A percentile compares a stretch with the other conserved stretches of the same genome.
These are phyloP conservation scores for Luscinia luscinia DNA, from an alignment of 2,797 vertebrate species.

Conservation along the genomic window DNA sequence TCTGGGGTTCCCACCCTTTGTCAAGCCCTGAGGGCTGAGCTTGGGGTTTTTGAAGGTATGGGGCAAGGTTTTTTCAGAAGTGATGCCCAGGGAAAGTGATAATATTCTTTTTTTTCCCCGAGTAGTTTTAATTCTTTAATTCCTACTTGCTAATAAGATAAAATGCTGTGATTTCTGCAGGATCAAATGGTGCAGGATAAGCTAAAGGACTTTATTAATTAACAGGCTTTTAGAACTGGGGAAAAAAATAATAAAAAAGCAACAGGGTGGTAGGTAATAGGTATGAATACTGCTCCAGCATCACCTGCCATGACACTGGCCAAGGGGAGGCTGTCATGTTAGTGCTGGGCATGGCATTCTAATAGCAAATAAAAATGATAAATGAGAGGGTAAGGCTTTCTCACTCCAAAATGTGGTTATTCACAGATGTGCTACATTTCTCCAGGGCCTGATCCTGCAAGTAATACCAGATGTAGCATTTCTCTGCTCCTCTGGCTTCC, in stretches of 20 bases:
- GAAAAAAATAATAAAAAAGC: not conserved
- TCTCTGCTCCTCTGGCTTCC: not conserved
- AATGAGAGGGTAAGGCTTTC: not conserved
- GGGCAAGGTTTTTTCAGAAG: not conserved
- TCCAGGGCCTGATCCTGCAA: conserved; percentile 12
- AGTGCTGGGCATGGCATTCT: not conserved
- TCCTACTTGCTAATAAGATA: conserved; percentile 40
- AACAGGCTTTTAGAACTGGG: not conserved
- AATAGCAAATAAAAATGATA: not conserved
- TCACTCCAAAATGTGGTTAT: not conserved
- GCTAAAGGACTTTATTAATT: conserved; percentile 40
- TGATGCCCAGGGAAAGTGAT: not conserved
- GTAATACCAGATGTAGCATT: not conserved
- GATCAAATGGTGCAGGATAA: conserved; percentile 47
- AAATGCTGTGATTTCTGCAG: conserved; percentile 42
- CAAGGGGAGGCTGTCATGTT: not conserved
- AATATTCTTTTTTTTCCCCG: not conserved
- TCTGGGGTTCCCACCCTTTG: not conserved
- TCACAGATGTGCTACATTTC: not conserved
- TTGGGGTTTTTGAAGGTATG: not conserved
- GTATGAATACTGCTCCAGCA: not conserved
- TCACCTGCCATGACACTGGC: not conserved
- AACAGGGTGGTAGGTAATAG: not conserved
- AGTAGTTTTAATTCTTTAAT: conserved; percentile 49
- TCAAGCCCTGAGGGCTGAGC: not conserved